Evolutionary conservation across 2,888 invertebrate genomes (phyloP), one percentile per base, ranked within the genome.

Genomic region (Thyatira batis): DNA sequence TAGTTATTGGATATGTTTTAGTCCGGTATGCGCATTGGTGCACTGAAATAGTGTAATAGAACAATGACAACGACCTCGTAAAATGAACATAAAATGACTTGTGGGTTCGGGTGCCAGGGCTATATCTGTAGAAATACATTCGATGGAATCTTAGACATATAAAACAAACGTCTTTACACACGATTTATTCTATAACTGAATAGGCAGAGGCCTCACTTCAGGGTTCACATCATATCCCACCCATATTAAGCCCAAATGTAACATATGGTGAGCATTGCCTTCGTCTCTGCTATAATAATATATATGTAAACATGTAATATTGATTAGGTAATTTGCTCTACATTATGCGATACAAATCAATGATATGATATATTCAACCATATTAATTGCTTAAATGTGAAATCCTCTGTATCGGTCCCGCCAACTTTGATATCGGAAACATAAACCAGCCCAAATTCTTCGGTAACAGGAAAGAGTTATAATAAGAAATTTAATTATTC

Each of bases 41-140:
- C 69, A 78, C 74, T 80, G 76, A 82, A 83, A 84, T 82, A 84
- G 79, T 81, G 84, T 90, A 85, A 87, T 73, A 73, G 72, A 76
- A 78, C 79, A 85, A 82, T 85, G 89, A 90, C 90, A 90, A 89
- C 78, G 89, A 89, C 87, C 91, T 87, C 91, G 82, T 92, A 85
- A 91, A 91, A 86, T 63, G 65, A 58, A 65, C 78, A 73, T 84
- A 73, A 84, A 84, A 78, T 76, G 65, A 67, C 64, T 63, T 65
- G 53, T 61, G 67, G 66, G 68, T 75, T 64, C 71, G 70, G 73
- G 71, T 74, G 62, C 63, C 57, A 57, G 58, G 55, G 53, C 61
- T 65, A 59, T 59, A 48, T 55, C 50, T 28, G 51, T 50, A 52
- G 21, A 52, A 52, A 57, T 60, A n/a, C n/a, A n/a, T n/a, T n/a